Base-by-base conservation (phyloP, 2,797 vertebrate genomes). In the Macropodus opercularis region DNA sequence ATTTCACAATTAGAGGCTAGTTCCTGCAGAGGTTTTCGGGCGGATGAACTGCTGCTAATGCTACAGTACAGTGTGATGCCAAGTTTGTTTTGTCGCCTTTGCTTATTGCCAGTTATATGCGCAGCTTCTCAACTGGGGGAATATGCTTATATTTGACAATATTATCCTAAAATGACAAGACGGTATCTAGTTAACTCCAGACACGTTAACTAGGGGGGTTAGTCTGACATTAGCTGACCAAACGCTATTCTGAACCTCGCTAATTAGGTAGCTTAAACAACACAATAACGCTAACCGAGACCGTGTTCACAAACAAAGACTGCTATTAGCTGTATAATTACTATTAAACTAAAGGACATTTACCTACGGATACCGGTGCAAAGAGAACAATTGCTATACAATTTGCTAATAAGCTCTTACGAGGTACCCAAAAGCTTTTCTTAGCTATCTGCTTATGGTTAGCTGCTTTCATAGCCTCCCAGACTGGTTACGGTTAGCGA, bases 391-490 rank as follows among this genome's bases (percentile, higher is more conserved):
- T 3, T 40, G 38, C 7, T 13, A 31, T 48, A 8, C 8, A 8
- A 26, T 43, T 15, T 60, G 26, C 56, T 44, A 5, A 4, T 42
- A 1, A 43, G 24, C 38, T 51, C 26, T 27, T 43, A 36, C 4
- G n/a, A 63, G 58, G 58, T 70, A 29, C 11, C 34, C 10, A 31
- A 3, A 36, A 21, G 56, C 57, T 52, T 17, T 29, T 46, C 39
- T 13, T 22, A 6, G 48, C 19, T 35, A 73, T 53, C 63, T 55
- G 17, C 12, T 15, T 56, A 13, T 26, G 22, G 1, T 1, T 36
- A 67, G 57, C 46, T 63, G 61, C 57, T 69, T 40, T 18, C 4
- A 12, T 31, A 65, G 44, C 60, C 14, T 64, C 40, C 18, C 38
- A 23, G 0, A 56, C 2, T 3, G 8, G 6, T 17, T n/a, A 38